Percentiles rank a stretch among this genome's conserved stretches.
phyloP scores from a whole-genome alignment of 2,113 vertebrate species.

The Crotalus tigris region DNA sequence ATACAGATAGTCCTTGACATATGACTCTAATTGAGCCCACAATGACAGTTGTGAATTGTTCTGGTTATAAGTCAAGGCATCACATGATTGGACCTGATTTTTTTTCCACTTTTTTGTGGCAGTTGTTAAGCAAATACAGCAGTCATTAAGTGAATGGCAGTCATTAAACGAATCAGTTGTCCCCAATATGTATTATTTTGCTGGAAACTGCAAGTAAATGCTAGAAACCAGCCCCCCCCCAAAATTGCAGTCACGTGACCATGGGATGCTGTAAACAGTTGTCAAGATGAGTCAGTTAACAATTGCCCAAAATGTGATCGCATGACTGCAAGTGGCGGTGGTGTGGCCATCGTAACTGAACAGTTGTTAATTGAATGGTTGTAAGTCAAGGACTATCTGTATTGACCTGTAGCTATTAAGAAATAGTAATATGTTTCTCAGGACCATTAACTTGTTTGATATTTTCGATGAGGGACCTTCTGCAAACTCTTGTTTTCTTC shows the following conservation, averaged over 20 bases:
- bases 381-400: background rate
- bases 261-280: background rate
- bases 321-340: background rate
- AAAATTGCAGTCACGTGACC: background rate
- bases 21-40: background rate
- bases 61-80: background rate
- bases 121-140: background rate
- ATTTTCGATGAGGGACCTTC: background rate
- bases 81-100: background rate
- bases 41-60: background rate
- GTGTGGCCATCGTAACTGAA: background rate
- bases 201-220: background rate
- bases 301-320: background rate
- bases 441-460: background rate
- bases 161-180: background rate
- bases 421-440: background rate
- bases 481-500: background rate
- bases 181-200: background rate
- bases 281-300: background rate
- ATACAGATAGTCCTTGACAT: background rate
- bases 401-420: background rate
- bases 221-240: background rate
- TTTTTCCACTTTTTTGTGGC: background rate
- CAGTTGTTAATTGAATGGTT: background rate
- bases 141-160: background rate